These are phyloP conservation scores for Cryptus viduatorius DNA, from an alignment of 2,888 invertebrate species.

Conservation along the genomic window DNA sequence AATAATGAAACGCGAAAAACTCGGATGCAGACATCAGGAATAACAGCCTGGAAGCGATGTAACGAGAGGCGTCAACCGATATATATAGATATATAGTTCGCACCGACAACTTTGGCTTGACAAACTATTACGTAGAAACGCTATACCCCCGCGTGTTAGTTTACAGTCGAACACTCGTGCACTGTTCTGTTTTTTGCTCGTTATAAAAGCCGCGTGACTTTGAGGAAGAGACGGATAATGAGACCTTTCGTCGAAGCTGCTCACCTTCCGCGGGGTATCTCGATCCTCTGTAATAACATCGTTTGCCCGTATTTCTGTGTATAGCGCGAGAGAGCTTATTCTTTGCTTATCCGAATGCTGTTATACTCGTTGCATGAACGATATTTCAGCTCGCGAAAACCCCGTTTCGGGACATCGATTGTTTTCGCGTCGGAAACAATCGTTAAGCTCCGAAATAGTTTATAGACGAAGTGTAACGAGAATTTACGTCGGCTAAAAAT, in stretches of 20 bases:
- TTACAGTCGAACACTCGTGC: not conserved
- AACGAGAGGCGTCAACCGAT: slow-evolving; percentile 15
- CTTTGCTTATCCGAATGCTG: slow-evolving; percentile 31
- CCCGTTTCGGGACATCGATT: not conserved
- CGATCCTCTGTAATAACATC: slow-evolving; percentile 48
- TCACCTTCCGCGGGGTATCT: slow-evolving; percentile 46
- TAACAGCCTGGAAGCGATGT: not conserved
- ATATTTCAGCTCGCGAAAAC: not conserved
- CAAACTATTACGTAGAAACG: slow-evolving; percentile 48
- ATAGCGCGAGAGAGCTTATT: not conserved
- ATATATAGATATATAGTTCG: not conserved
- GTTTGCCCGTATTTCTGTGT: slow-evolving; percentile 19
- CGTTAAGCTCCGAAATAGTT: not conserved
- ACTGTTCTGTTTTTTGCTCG: slow-evolving; percentile 56
- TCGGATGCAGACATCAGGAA: not conserved
- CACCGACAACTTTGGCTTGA: slow-evolving; percentile 11
- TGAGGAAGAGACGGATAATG: slow-evolving; percentile 54
- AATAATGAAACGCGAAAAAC: slow-evolving; percentile 4
- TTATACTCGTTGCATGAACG: not conserved
- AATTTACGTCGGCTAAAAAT: not conserved
- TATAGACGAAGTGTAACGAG: not conserved
- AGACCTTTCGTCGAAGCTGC: slow-evolving; percentile 52
- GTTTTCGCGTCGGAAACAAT: not conserved
- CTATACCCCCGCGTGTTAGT: slow-evolving; percentile 20
- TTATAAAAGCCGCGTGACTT: slow-evolving; percentile 54